phyloP scores from a whole-genome alignment of 2,888 invertebrate genomes.

The Drosophila prolongata region DNA sequence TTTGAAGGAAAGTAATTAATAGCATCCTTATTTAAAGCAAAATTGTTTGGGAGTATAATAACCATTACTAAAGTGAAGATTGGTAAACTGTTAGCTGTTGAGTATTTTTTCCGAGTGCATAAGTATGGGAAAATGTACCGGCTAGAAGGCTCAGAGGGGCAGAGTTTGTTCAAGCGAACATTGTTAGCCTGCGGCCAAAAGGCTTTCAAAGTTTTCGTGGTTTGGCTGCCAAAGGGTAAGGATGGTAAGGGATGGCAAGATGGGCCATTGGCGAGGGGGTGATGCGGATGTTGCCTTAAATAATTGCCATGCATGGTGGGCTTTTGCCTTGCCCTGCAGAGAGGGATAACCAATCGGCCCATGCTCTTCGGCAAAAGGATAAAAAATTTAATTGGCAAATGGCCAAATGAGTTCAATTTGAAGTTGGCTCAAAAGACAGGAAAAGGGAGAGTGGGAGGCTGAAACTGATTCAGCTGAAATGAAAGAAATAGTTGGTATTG shows the following conservation, averaged over 20 bases:
- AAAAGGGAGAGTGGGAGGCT: not conserved
- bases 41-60: too few relatives aligned
- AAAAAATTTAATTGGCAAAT: constrained; percentile 62
- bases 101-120: constrained; percentile 1
- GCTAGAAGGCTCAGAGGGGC: constrained; percentile 17
- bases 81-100: too few relatives aligned
- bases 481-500: not conserved
- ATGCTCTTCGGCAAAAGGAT: constrained; percentile 25
- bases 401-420: constrained; percentile 61
- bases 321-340: constrained; percentile 8
- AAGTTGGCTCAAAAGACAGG: constrained; percentile 39
- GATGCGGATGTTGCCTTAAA: constrained; percentile 25
- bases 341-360: constrained; percentile 48
- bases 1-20: not conserved
- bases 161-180: constrained; percentile 46
- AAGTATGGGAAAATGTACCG: constrained; percentile 5
- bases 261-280: constrained; percentile 6
- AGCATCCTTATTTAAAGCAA: too few relatives aligned
- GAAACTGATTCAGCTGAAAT: too few relatives aligned
- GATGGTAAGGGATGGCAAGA: constrained; percentile 23
- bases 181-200: constrained; percentile 44
- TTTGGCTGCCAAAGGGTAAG: constrained; percentile 41
- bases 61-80: too few relatives aligned
- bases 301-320: constrained; percentile 37
- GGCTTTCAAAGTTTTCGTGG: constrained; percentile 49